Base-by-base conservation (phyloP, 2,113 vertebrate species). In the Trichechus manatus region DNA sequence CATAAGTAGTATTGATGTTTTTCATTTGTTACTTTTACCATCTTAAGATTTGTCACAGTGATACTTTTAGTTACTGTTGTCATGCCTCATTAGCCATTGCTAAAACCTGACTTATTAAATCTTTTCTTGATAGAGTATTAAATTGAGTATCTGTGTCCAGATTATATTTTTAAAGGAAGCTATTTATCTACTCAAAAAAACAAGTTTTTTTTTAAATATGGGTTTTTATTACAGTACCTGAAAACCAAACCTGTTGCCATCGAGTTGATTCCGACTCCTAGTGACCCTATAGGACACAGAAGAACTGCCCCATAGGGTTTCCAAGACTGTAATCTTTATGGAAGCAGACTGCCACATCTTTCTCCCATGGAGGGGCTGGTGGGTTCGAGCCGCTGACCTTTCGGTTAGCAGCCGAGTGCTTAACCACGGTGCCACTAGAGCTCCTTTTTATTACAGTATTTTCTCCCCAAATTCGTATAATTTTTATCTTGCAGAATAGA, bases 361-460 rank as follows among this genome's bases (percentile, higher is more conserved):
- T 68, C 64, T 68, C 11, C 64, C 23, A 74, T 10, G 22, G n/a
- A 39, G 22, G 3, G 9, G 22, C 72, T 74, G 17, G 70, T 36
- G 70, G 31, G 4, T 39, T 74, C 20, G 8, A 74, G 23, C n/a
- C 11, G 4, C 19, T 23, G 36, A 39, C 17, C 70, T 74, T 36
- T 36, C 4, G 5, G 27, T 39, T 74, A 72, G 17, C n/a, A 74
- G 68, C 33, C 14, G 19, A n/a, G 68, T 10, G 9, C 14, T 70
- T 56, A 13, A 56, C 15, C 14, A 56, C 15, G 3, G 10, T 56
- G 53, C 53, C 53, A 17, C 15, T 17, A 61, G 68, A 10, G 33
- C 33, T 10, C 11, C 15, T 95, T 94, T 96, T 91, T 23, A 93
- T 95, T 97, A 64, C 78, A 80, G 44, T 82, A 59, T 92, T 95